These are phyloP conservation scores for Bedellia somnulentella DNA, from an alignment of 2,888 invertebrate genomes.

Conservation along the genomic window DNA sequence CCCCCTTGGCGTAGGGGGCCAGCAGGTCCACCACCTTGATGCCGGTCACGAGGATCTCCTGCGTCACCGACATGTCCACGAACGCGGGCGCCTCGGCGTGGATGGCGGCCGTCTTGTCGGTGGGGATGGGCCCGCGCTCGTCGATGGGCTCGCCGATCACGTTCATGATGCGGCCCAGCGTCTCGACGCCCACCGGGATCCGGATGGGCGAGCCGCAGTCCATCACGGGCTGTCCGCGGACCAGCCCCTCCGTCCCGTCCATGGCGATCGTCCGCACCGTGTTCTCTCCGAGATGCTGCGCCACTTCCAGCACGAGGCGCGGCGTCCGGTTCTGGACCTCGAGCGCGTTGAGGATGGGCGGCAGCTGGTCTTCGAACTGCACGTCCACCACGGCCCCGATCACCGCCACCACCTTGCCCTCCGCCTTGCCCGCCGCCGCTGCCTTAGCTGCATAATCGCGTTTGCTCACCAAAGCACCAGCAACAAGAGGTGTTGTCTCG, in stretches of 20 bases:
- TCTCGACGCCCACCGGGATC: conserved; percentile 90
- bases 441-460: conserved; percentile 52
- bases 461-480: conserved; percentile 41
- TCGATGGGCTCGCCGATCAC: conserved; percentile 83
- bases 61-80: conserved; percentile 92
- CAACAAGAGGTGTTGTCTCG: conserved; percentile 55
- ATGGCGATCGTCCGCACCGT: conserved; percentile 91
- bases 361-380: conserved; percentile 86
- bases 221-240: conserved; percentile 77
- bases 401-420: conserved; percentile 85
- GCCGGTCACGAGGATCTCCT: conserved; percentile 81
- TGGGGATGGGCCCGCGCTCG: conserved; percentile 86
- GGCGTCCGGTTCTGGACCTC: conserved; percentile 69
- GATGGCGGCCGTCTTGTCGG: conserved; percentile 79
- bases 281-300: conserved; percentile 80
- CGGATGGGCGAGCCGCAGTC: conserved; percentile 89
- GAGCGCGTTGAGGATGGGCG: conserved; percentile 91
- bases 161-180: conserved; percentile 91
- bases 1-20: conserved; percentile 90
- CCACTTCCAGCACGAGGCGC: conserved; percentile 88
- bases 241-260: conserved; percentile 91
- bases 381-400: conserved; percentile 98
- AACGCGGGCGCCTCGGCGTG: conserved; percentile 94
- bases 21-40: conserved; percentile 93
- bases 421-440: conserved; percentile 24